These are phyloP conservation scores for Phaethon lepturus DNA, from an alignment of 2,113 vertebrate species.

Conservation along the genomic window DNA sequence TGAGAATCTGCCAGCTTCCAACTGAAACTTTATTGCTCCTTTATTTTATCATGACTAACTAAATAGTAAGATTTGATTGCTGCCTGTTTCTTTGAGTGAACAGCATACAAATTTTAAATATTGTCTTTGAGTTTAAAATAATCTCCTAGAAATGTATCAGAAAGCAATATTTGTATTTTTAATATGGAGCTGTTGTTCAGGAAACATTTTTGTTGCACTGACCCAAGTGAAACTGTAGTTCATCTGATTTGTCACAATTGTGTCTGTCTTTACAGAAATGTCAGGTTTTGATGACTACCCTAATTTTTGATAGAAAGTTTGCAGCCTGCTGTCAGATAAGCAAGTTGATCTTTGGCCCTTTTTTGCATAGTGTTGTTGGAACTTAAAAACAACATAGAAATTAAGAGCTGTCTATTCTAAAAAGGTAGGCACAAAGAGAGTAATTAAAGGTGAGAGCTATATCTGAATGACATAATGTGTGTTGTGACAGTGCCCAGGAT, in stretches of 20 bases:
- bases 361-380: not conserved
- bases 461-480: not conserved
- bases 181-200: not conserved
- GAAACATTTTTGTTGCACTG: not conserved
- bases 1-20: not conserved
- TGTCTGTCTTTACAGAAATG: not conserved
- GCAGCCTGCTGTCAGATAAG: not conserved
- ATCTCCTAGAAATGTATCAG: not conserved
- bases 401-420: not conserved
- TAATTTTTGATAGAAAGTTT: not conserved
- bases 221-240: not conserved
- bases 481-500: not conserved
- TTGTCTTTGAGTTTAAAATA: not conserved
- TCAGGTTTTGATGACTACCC: not conserved
- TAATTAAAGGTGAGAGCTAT: not conserved
- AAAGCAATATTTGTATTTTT: not conserved
- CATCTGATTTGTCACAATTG: not conserved
- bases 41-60: not conserved
- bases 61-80: not conserved
- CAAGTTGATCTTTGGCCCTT: not conserved
- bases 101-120: not conserved
- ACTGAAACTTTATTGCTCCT: not conserved
- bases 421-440: not conserved
- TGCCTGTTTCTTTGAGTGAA: not conserved
- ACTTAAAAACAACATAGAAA: not conserved